Base-by-base conservation (phyloP, 2,113 vertebrate species). In the Cololabis saira region DNA sequence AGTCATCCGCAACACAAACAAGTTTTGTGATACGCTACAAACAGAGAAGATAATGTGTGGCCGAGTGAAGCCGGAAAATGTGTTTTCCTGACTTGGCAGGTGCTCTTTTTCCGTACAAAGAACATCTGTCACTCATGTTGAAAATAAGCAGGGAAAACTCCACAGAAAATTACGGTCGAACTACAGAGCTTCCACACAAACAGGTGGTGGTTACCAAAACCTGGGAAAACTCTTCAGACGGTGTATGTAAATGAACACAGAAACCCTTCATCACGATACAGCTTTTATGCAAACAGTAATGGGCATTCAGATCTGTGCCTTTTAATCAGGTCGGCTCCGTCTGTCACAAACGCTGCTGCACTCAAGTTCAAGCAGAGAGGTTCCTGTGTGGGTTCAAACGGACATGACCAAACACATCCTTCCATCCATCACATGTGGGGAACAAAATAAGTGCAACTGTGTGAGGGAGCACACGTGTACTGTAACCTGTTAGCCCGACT, bases 391-490 rank as follows among this genome's bases (percentile, higher is more conserved):
- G 33, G 51, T 74, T 57, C 64, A 53, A 18, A 27, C 43, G 16
- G 44, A 86, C 82, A 78, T 83, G 85, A 87, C 80, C 81, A 75
- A 83, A 88, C 75, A 61, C 77, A 81, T 71, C 64, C 67, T 61
- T 71, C 59, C 61, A 84, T 82, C 80, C 51, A 79, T 84, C 84
- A 82, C 2, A n/a, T 57, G 37, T 24, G 72, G 58, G 66, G 60
- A 63, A 55, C 61, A 80, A 81, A 81, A 74, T 58, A 80, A 78
- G 71, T 56, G 43, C 22, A 76, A 64, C 49, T 44, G 61, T 63
- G 80, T 67, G 41, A 71, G 60, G 56, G 6, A 4, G 63, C 51
- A 56, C 63, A 54, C 50, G 3, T 55, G n/a, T 21, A 51, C 40
- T 61, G 53, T 19, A 41, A 17, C 21, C 60, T 42, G 61, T 44